Evolutionary conservation across 2,113 vertebrate species (phyloP).

Genomic region (Perca flavescens): DNA sequence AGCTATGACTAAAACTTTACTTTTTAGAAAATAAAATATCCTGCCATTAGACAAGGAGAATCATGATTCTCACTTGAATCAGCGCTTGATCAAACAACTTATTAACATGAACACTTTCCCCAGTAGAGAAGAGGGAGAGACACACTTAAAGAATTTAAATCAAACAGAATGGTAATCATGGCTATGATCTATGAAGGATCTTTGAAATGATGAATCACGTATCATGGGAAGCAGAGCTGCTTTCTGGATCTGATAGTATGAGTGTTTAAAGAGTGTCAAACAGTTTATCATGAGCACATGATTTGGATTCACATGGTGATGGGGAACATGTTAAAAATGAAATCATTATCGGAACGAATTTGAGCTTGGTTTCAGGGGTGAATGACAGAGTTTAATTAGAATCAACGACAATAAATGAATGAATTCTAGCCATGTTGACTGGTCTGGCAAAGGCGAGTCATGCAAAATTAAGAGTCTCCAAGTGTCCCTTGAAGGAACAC

Average conservation of each 20-base stretch:
- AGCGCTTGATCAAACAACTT: not conserved
- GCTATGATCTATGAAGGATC: not conserved
- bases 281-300: not conserved
- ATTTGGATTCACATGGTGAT: not conserved
- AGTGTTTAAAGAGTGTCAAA: not conserved
- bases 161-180: not conserved
- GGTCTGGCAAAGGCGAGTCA: slow-evolving; percentile 29
- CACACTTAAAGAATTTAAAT: not conserved
- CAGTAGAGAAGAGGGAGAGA: no score
- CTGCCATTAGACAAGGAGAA: not conserved
- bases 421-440: not conserved
- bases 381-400: not conserved
- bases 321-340: not conserved
- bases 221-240: not conserved
- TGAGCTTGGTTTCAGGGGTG: not conserved
- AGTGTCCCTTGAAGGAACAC: slow-evolving; percentile 36
- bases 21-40: slow-evolving; percentile 18
- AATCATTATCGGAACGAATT: not conserved
- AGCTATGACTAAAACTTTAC: not conserved
- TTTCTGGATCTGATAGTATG: not conserved
- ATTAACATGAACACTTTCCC: not conserved
- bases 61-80: not conserved
- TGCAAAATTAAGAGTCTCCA: slow-evolving; percentile 26
- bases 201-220: slow-evolving; percentile 23
- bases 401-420: not conserved